Evolutionary conservation across 2,113 vertebrate species (phyloP).

Genomic region (Otus sunia): DNA sequence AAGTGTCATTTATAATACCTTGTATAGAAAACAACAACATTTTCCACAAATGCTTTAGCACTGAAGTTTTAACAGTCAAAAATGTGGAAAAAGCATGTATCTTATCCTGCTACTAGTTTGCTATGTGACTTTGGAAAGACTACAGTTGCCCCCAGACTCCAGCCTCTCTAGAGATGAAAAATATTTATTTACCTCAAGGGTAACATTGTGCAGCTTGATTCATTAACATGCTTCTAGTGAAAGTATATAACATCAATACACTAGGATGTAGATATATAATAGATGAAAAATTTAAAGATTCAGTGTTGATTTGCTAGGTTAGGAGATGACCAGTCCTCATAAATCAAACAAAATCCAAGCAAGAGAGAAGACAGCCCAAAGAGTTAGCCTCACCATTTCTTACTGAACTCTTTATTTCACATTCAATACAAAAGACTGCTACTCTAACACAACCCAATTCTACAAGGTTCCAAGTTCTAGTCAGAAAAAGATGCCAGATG

Average conservation of each 20-base stretch:
- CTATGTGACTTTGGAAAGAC: not conserved
- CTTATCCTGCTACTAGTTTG: not conserved
- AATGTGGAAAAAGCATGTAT: not conserved
- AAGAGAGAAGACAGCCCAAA: not conserved
- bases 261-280: not conserved
- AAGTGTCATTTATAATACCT: not conserved
- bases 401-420: not conserved
- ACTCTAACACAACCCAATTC: not conserved
- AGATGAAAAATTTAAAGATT: not conserved
- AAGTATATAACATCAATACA: accelerated
- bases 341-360: not conserved
- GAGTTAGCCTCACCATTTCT: not conserved
- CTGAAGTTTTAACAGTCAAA: not conserved
- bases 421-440: not conserved
- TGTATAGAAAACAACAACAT: not conserved
- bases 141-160: not conserved
- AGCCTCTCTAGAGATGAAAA: not conserved
- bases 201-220: not conserved
- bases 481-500: not conserved
- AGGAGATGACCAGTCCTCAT: not conserved
- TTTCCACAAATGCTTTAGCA: not conserved
- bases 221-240: not conserved
- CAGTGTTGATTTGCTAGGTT: not conserved
- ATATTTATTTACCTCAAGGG: not conserved
- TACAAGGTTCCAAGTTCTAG: not conserved